phyloP scores from a whole-genome alignment of 92 coral and sea anemone species.

The Umimayanthus chanpuru region DNA sequence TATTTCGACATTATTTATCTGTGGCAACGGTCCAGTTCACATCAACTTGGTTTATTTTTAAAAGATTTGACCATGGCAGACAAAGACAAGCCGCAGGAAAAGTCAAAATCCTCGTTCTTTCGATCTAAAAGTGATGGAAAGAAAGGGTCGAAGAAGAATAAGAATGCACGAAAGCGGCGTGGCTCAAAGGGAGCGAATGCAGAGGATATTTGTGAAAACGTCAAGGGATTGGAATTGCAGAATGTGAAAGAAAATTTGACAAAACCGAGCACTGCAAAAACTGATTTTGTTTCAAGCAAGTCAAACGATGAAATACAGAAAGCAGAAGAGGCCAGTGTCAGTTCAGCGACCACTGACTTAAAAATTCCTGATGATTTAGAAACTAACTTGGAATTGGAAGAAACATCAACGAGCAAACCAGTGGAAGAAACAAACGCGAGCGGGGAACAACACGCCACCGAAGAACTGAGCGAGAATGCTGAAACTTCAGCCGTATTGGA shows the following conservation, averaged over 20 bases:
- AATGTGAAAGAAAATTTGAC: neutral
- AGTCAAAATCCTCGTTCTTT: slow-evolving; percentile 32
- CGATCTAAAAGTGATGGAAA: slow-evolving; percentile 5
- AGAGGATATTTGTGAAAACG: slow-evolving; percentile 8
- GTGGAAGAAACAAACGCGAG: neutral
- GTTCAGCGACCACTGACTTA: neutral
- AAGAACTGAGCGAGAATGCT: neutral
- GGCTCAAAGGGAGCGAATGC: slow-evolving; percentile 4
- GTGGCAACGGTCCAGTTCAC: slow-evolving; percentile 45
- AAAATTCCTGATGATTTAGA: neutral
- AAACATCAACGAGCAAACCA: neutral
- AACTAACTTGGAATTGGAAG: neutral
- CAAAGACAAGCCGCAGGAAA: slow-evolving; percentile 28
- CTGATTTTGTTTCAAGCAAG: neutral
- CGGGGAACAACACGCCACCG: neutral
- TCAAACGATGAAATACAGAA: neutral
- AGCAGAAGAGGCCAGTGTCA: neutral
- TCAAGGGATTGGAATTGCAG: neutral
- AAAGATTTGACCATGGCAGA: slow-evolving; percentile 22
- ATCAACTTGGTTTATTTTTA: slow-evolving; percentile 1
- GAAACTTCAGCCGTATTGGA: neutral
- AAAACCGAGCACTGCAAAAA: neutral
- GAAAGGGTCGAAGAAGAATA: slow-evolving; percentile 20
- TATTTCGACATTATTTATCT: slow-evolving; percentile 32
- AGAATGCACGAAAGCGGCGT: neutral